Evolutionary conservation across 2,113 vertebrate species (phyloP).

Genomic region (Prolemur simus): DNA sequence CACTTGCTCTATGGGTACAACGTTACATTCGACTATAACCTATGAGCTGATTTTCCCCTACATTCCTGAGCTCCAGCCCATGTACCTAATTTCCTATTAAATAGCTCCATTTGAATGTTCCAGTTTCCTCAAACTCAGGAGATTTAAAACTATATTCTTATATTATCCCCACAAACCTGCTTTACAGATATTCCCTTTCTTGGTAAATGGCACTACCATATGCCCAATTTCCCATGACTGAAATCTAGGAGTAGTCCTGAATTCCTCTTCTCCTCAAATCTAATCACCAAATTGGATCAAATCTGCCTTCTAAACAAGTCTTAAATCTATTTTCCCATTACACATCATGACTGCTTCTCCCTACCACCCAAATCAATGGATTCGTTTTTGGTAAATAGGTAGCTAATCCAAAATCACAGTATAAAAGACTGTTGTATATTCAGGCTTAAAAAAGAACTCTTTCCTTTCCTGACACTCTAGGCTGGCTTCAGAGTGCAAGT

Average conservation of each 20-base stretch:
- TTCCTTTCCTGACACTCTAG: background rate
- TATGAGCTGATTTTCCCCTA: background rate
- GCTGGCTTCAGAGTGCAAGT: background rate
- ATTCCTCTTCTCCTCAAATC: background rate
- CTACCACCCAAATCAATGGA: background rate
- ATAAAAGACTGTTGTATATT: background rate
- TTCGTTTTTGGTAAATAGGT: background rate
- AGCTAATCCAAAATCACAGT: conserved; percentile 28
- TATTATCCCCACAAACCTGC: background rate
- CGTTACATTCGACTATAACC: background rate
- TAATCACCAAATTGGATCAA: background rate
- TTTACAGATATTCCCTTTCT: background rate
- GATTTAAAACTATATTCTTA: background rate
- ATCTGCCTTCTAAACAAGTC: background rate
- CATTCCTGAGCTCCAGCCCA: background rate
- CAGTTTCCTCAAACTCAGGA: background rate
- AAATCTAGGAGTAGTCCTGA: background rate
- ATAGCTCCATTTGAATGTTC: background rate
- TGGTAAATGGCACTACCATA: background rate
- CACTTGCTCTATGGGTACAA: background rate
- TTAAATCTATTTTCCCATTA: background rate
- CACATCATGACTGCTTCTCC: background rate
- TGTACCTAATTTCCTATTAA: background rate
- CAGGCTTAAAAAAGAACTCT: conserved; percentile 17
- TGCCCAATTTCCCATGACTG: background rate